Percentiles rank a stretch among this genome's conserved stretches.
phyloP scores from a whole-genome alignment of 1,140 invertebrate genomes.

The Lysiphlebus fabarum region DNA sequence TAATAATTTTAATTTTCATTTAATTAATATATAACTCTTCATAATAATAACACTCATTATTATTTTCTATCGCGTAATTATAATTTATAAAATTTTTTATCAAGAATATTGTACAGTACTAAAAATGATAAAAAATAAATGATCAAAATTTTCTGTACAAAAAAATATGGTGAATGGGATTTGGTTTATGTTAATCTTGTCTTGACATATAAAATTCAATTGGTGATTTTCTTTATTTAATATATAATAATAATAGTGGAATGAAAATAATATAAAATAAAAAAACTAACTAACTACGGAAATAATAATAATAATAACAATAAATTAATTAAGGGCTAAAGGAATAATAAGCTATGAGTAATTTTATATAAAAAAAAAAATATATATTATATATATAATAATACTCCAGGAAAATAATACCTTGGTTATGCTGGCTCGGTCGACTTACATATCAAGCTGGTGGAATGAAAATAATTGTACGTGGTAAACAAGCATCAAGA shows the following conservation, averaged over 20 bases:
- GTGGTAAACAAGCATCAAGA: slow-evolving; percentile 68
- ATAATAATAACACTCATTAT: not conserved
- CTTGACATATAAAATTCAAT: no score
- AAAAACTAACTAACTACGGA: slow-evolving; percentile 4
- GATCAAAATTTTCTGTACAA: slow-evolving; percentile 5
- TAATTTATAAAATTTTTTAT: not conserved
- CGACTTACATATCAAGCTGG: slow-evolving; percentile 71
- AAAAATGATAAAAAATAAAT: not conserved
- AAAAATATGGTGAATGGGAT: slow-evolving; percentile 32
- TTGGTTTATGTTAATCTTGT: no score
- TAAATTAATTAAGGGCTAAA: not conserved
- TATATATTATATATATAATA: slow-evolving; percentile 21
- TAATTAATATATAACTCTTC: slow-evolving; percentile 10
- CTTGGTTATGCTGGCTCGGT: slow-evolving; percentile 69
- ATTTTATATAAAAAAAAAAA: slow-evolving; percentile 8
- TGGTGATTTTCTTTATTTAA: not conserved
- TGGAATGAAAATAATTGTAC: slow-evolving; percentile 74
- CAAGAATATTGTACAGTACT: no score
- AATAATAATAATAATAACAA: slow-evolving; percentile 5
- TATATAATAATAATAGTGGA: slow-evolving; percentile 22
- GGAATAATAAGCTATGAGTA: not conserved
- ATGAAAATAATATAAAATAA: slow-evolving; percentile 6
- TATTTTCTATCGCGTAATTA: not conserved
- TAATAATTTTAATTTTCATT: slow-evolving; percentile 22
- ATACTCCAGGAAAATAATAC: slow-evolving; percentile 52